A percentile compares a stretch with the other conserved stretches of the same genome.
Conservation (phyloP, 2,113 vertebrate species). For the Calyptommatus sinebrachiatus region DNA sequence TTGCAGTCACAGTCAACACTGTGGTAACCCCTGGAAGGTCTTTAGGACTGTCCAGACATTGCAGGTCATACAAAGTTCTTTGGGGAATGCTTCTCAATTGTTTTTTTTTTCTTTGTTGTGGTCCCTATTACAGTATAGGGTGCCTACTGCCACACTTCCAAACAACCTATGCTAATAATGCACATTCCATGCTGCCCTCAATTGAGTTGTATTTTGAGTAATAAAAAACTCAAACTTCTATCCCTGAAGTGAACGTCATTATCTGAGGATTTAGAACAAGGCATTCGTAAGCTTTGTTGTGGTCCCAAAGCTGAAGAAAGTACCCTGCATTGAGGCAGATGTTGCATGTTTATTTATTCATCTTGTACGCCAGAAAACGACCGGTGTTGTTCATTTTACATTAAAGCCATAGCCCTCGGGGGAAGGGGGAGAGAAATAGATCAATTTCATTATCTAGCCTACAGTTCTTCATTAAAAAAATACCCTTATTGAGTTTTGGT, state of each 20-base stretch:
- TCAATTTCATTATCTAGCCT: constrained; percentile 49
- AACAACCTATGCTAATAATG: not conserved
- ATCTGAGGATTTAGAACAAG: not conserved
- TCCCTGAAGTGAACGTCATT: not conserved
- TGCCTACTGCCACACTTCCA: not conserved
- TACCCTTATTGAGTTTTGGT: not conserved
- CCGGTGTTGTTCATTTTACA: constrained; percentile 39
- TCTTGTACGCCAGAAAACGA: constrained; percentile 32
- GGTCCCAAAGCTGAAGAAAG: not conserved
- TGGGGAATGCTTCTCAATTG: not conserved
- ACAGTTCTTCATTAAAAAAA: not conserved
- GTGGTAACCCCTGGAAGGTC: no score
- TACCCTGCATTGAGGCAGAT: constrained; percentile 36
- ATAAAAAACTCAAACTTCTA: not conserved
- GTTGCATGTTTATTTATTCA: constrained; percentile 21
- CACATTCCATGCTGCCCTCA: constrained; percentile 5
- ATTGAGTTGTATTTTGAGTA: not conserved
- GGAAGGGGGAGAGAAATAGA: constrained; percentile 14
- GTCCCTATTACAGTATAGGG: not conserved
- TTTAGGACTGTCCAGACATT: not conserved
- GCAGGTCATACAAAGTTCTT: not conserved
- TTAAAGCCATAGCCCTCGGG: constrained; percentile 54
- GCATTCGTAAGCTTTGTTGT: not conserved
- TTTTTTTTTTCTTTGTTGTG: not conserved
- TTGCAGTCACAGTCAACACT: not conserved